Evolutionary conservation across 2,113 vertebrate species (phyloP), one percentile per base, ranked within the genome.

Genomic region (Agapornis roseicollis): DNA sequence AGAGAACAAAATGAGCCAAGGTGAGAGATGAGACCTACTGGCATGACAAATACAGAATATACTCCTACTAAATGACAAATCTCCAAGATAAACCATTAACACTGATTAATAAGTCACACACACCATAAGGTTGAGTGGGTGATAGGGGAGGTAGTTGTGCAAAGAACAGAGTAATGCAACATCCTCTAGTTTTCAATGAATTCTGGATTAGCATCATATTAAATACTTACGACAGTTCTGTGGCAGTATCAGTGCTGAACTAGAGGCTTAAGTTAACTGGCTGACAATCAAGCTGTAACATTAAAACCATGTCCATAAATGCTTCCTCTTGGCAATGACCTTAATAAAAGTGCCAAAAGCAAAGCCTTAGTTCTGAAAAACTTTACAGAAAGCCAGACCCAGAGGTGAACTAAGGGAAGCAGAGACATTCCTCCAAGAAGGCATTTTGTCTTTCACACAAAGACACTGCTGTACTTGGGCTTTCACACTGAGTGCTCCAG

Each of bases 381-480:
- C 90, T 68, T 60, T 60, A 10, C 33, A 89, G 68, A 79, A 80
- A 80, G 85, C 33, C 84, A 95, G 68, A 65, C 17, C 74, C 81
- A 70, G 92, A 81, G 90, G 88, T 71, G 83, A 92, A 47, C 27
- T 82, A 49, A 24, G 86, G 63, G 69, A 71, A 78, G 80, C 83
- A 71, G 52, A 68, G 52, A 3, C 60, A 66, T 72, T 93, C 6
- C 83, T 90, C 44, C 6, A 8, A 93, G 47, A n/a, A 56, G 69
- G 80, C 90, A 46, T 88, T 94, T 56, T 88, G 85, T 70, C 55
- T 28, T 5, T 44, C 80, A 68, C 83, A 97, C 93, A 96, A 94
- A 97, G 96, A 61, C 90, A 7, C 61, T 58, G 90, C 92, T 96
- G 93, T 93, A 49, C 0, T 41, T 64, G 60, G 81, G 46, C 41